phyloP scores from a whole-genome alignment of 2,797 vertebrate species.

The Sitta carolinensis region DNA sequence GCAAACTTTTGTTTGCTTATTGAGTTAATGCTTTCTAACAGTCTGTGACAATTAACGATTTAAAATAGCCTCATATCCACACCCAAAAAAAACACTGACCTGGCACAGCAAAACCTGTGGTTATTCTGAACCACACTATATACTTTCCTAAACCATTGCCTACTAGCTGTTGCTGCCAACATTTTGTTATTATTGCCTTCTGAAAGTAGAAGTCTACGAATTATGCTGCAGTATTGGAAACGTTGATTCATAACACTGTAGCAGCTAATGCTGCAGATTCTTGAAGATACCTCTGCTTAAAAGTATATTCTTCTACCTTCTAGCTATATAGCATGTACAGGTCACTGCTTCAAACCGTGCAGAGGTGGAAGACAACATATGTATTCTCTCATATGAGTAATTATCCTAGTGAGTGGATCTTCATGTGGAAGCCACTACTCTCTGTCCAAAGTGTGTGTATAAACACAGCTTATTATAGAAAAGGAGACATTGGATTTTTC shows the following conservation, averaged over 20 bases:
- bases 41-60: conserved; percentile 14
- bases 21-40: conserved; percentile 8
- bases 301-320: not conserved
- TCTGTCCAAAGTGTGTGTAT: not conserved
- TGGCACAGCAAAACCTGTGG: not conserved
- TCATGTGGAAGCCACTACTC: not conserved
- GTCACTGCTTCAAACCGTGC: not conserved
- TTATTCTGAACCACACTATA: not conserved
- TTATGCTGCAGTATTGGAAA: not conserved
- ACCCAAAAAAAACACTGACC: not conserved
- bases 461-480: not conserved
- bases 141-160: not conserved
- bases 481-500: not conserved
- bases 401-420: not conserved
- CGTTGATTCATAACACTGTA: not conserved
- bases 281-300: not conserved
- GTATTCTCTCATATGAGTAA: not conserved
- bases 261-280: not conserved
- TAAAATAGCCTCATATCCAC: not conserved
- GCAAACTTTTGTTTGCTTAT: not conserved
- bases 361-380: not conserved
- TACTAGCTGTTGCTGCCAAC: not conserved
- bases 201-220: not conserved
- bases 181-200: conserved; percentile 5
- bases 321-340: too few relatives aligned